Conservation (phyloP, 2,797 vertebrate genomes). For the Syngnathus acus region DNA sequence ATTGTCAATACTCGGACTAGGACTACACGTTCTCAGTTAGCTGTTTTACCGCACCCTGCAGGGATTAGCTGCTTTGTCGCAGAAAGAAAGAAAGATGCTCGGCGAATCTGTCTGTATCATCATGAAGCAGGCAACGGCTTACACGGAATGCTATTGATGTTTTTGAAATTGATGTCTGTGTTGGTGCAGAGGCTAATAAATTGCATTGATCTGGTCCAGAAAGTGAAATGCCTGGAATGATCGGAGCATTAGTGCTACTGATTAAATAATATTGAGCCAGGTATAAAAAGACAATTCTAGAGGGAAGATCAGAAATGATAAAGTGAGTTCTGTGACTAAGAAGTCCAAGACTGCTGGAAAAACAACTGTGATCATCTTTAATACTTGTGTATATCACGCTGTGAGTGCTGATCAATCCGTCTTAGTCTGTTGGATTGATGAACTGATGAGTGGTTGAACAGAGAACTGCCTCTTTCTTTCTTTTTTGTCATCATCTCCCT, state of each 20-base stretch:
- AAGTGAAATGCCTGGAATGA: conserved; percentile 18
- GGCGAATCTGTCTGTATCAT: conserved; percentile 26
- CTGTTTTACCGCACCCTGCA: conserved; percentile 17
- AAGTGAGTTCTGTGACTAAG: not conserved
- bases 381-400: not conserved
- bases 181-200: conserved; percentile 31
- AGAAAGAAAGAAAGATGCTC: conserved; percentile 8
- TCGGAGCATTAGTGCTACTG: conserved; percentile 6
- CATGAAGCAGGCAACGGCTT: conserved; percentile 19
- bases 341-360: not conserved
- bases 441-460: conserved; percentile 11
- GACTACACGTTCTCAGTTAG: conserved; percentile 25
- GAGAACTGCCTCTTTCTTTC: conserved; percentile 13
- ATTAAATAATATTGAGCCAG: conserved; percentile 15
- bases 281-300: conserved; percentile 11
- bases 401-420: not conserved
- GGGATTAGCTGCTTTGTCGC: conserved; percentile 28
- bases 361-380: not conserved
- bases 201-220: conserved; percentile 32
- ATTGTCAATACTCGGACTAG: conserved; percentile 35
- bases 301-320: conserved; percentile 1
- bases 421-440: not conserved
- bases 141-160: conserved; percentile 37
- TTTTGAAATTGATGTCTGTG: conserved; percentile 33
- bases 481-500: conserved; percentile 20